A percentile compares a stretch with the other conserved stretches of the same genome.
Evolutionary conservation across 2,797 vertebrate species (phyloP).

Genomic region (Chelidonichthys spinosus): DNA sequence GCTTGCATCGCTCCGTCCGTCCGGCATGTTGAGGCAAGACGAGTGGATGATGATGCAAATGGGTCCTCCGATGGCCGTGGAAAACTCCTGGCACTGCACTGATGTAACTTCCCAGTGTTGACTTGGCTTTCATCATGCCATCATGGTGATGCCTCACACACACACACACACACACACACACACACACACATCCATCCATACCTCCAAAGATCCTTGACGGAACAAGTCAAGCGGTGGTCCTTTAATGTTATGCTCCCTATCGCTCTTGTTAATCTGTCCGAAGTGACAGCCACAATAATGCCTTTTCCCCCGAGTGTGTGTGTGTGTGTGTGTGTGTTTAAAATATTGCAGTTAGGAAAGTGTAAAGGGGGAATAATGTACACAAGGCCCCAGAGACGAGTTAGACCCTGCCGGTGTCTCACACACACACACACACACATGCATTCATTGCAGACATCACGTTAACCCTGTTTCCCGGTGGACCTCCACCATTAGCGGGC

Average conservation of each 20-base stretch:
- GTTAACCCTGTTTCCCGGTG: slow-evolving; percentile 62
- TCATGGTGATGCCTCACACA: not conserved
- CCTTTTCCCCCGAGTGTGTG: slow-evolving; percentile 43
- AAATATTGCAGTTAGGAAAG: slow-evolving; percentile 47
- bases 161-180: slow-evolving; percentile 19
- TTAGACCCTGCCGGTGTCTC: slow-evolving; percentile 37
- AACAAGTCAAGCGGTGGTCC: slow-evolving; percentile 64
- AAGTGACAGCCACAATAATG: slow-evolving; percentile 68
- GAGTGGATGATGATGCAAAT: slow-evolving; percentile 71
- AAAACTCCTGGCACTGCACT: slow-evolving; percentile 43
- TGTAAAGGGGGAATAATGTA: slow-evolving; percentile 52
- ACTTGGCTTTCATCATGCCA: slow-evolving; percentile 29
- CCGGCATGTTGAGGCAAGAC: slow-evolving; percentile 62
- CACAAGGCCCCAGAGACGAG: slow-evolving; percentile 58
- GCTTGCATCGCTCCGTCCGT: slow-evolving; percentile 49
- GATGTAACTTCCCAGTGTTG: slow-evolving; percentile 63
- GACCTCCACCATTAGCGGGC: slow-evolving; percentile 51
- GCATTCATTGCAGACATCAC: slow-evolving; percentile 62
- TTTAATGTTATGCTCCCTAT: slow-evolving; percentile 67
- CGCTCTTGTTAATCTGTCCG: slow-evolving; percentile 71
- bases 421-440: slow-evolving; percentile 57
- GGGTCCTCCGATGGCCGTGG: slow-evolving; percentile 29
- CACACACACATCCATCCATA: slow-evolving; percentile 27
- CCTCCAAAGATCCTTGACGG: slow-evolving; percentile 54
- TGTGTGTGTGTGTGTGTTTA: slow-evolving; percentile 26